Base-by-base conservation (phyloP, 2,888 invertebrate species). In the Andrena bicolor region DNA sequence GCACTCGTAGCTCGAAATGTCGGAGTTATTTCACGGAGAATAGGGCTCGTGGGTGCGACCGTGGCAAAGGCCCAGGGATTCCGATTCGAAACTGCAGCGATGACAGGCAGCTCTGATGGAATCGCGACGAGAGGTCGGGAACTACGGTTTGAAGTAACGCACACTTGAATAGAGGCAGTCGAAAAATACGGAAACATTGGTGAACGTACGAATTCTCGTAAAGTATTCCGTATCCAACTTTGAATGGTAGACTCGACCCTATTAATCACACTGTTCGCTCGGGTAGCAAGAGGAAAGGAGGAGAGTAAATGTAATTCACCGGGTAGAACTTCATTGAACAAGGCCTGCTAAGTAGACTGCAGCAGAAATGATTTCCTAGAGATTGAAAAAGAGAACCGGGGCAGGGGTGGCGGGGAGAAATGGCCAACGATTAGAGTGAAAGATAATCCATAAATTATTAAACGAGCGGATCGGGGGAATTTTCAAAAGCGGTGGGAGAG, bases 371-470 rank as follows among this genome's bases (percentile, higher is more conserved):
- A 76, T 69, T 58, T 64, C 26, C 28, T 3, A 1, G 13, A 8
- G 2, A 35, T 41, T 26, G 65, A 72, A 56, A 65, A 49, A 13
- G 23, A 30, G 32, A 16, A 16, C 26, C 35, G 7, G 13, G 10
- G 1, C 5, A 7, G 1, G n/a, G 2, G n/a, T n/a, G 5, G 2
- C 6, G 13, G 20, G 41, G 63, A 68, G 32, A 70, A 78, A 76
- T 32, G 69, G 35, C 41, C 3, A 16, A 13, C 41, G 28, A 70
- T 82, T 71, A 53, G 66, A 51, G 8, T 32, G 65, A 70, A 70
- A 32, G 80, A 61, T 71, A 70, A 75, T 66, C 60, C 56, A 74
- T 80, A 66, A 75, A 80, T 75, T 80, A 74, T 82, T 48, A 65
- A 65, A 78, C 48, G 61, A 75, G 35, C 49, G 70, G 30, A 53